Percentiles rank a stretch among this genome's conserved stretches.
phyloP scores from a whole-genome alignment of 2,113 vertebrate species.

The Chascanopsetta lugubris region DNA sequence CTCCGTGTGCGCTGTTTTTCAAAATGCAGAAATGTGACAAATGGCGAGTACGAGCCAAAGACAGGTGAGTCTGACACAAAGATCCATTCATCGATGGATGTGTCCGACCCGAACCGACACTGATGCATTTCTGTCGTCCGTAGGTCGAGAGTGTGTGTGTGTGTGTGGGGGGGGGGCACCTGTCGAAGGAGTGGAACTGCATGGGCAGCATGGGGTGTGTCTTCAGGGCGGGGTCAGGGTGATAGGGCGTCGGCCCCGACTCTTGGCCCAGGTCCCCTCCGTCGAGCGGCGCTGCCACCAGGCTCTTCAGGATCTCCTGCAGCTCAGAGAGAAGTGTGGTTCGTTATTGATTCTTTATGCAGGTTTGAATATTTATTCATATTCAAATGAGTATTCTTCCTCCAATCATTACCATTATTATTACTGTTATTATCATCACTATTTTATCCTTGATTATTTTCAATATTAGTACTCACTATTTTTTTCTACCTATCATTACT shows the following conservation, averaged over 20 bases:
- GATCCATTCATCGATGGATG: not conserved
- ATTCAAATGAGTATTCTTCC: not conserved
- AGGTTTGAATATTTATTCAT: not conserved
- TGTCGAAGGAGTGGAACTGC: constrained; percentile 99
- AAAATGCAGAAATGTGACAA: not conserved
- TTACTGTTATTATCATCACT: no score
- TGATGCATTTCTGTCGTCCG: not conserved
- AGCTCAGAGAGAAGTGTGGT: not conserved
- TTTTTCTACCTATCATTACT: no score
- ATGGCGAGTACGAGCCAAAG: not conserved
- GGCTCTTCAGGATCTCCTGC: constrained; percentile 94
- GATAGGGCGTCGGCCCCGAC: constrained; percentile 87
- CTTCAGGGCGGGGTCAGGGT: constrained; percentile 94
- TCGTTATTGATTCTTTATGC: not conserved
- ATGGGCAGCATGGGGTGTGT: constrained; percentile 95
- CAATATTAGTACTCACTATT: no score
- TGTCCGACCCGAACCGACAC: not conserved
- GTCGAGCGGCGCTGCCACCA: constrained; percentile 95
- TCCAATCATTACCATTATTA: not conserved
- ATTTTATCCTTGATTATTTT: no score
- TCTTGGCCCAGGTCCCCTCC: constrained; percentile 91
- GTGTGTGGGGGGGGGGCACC: constrained; percentile 77
- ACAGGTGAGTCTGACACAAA: not conserved
- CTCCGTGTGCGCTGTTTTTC: not conserved
- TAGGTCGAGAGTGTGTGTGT: constrained; percentile 11